A percentile compares a stretch with the other conserved stretches of the same genome.
Conservation (phyloP, 2,888 invertebrate species). For the Macrosiphum euphorbiae region DNA sequence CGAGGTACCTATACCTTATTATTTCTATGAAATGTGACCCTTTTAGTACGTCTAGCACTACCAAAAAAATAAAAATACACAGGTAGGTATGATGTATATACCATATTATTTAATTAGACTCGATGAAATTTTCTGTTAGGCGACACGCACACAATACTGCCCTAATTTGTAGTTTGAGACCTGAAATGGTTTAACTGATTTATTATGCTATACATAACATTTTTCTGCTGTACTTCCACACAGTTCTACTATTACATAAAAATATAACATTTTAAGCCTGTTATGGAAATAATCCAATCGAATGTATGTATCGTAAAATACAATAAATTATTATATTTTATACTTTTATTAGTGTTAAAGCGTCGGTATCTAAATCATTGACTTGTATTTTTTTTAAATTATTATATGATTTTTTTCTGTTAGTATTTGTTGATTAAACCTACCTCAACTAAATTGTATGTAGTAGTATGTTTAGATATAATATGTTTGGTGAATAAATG, state of each 20-base stretch:
- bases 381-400: no score
- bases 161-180: slow-evolving; percentile 25
- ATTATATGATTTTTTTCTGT: no score
- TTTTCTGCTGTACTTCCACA: background rate
- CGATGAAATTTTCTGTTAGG: slow-evolving; percentile 36
- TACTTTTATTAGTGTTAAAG: no score
- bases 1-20: background rate
- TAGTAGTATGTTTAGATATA: no score
- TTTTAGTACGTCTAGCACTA: background rate
- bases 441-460: no score
- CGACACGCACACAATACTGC: slow-evolving; percentile 23
- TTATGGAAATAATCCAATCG: background rate
- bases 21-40: background rate
- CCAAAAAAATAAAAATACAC: background rate
- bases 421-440: no score
- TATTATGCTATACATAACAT: background rate
- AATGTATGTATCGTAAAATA: no score
- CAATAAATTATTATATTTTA: no score
- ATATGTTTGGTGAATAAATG: no score
- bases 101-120: slow-evolving; percentile 15
- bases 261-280: background rate
- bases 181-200: slow-evolving; percentile 26
- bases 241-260: background rate
- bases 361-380: no score
- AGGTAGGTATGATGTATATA: background rate